A percentile compares a stretch with the other conserved stretches of the same genome.
Conservation (phyloP, 2,797 vertebrate genomes). For the Acanthopagrus latus region DNA sequence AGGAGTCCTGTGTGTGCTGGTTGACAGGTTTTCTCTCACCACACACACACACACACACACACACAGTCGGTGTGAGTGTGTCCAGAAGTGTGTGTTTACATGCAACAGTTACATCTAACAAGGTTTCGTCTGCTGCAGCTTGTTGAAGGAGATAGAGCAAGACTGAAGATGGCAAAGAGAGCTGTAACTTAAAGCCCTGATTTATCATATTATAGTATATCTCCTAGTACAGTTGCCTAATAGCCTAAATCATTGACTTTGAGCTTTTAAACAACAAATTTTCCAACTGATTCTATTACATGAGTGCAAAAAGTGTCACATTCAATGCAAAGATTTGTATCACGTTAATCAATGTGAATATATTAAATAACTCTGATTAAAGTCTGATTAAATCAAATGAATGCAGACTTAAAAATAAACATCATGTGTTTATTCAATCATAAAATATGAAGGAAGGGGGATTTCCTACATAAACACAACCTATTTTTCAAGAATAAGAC, state of each 20-base stretch:
- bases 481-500: too few species aligned
- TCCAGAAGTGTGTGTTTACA: slow-evolving; percentile 7
- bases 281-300: too few species aligned
- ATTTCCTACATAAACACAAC: too few species aligned
- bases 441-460: too few species aligned
- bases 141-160: slow-evolving; percentile 21
- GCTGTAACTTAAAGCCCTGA: neutral
- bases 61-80: neutral
- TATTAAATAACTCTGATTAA: too few species aligned
- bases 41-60: neutral
- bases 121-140: slow-evolving; percentile 23
- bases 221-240: neutral
- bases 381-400: too few species aligned
- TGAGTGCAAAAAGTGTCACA: too few species aligned
- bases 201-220: neutral
- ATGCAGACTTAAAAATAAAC: too few species aligned
- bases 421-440: too few species aligned
- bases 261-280: neutral
- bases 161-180: slow-evolving; percentile 1
- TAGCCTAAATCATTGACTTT: too few species aligned
- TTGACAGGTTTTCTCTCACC: slow-evolving; percentile 12
- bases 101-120: slow-evolving; percentile 36
- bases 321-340: too few species aligned
- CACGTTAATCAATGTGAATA: too few species aligned
- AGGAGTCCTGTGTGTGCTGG: neutral